A percentile compares a stretch with the other conserved stretches of the same genome.
phyloP scores from a whole-genome alignment of 2,113 vertebrate genomes.

The Craseonycteris thonglongyai region DNA sequence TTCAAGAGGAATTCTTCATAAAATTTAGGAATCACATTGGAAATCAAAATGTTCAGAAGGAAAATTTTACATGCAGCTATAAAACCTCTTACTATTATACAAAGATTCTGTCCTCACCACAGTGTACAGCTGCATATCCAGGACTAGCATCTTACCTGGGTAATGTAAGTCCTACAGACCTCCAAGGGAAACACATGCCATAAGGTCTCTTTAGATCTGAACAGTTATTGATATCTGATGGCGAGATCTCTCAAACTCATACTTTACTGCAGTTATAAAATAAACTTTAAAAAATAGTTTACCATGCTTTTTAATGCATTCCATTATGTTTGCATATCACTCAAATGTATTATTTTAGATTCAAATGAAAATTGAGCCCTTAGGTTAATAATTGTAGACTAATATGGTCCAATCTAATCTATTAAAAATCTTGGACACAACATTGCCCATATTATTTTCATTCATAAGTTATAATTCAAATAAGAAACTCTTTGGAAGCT shows the following conservation, averaged over 20 bases:
- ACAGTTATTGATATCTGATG: background rate
- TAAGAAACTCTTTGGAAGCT: background rate
- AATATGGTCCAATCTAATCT: background rate
- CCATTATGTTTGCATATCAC: background rate
- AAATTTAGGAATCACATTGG: background rate
- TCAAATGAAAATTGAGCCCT: background rate
- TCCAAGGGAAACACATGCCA: background rate
- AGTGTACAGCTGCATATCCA: background rate
- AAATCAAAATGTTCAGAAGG: background rate
- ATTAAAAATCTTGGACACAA: background rate
- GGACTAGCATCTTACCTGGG: background rate
- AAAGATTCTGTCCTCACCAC: background rate
- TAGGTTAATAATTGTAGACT: background rate
- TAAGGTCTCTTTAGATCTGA: background rate
- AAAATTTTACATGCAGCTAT: background rate
- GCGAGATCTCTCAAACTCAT: background rate
- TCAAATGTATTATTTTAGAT: background rate
- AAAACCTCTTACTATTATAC: background rate
- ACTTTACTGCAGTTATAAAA: background rate
- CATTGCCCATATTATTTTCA: background rate
- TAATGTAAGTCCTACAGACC: background rate
- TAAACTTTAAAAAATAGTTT: background rate
- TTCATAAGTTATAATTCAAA: slow-evolving; percentile 17
- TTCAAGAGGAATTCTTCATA: background rate
- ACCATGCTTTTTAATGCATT: background rate